Base-by-base conservation (phyloP, 2,797 vertebrate genomes). In the Sebastes glaucus region DNA sequence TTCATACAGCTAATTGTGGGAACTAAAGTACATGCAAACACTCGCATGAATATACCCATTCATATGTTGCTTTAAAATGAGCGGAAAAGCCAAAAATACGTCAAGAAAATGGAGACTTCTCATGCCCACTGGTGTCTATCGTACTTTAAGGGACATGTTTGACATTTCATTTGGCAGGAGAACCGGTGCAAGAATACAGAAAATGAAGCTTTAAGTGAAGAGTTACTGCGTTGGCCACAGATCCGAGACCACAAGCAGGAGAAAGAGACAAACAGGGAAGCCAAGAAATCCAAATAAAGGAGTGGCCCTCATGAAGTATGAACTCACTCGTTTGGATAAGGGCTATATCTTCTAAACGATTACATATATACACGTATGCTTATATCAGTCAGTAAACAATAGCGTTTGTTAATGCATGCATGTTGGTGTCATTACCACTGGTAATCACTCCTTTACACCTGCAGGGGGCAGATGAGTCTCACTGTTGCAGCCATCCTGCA, bases 391-490 rank as follows among this genome's bases (percentile, higher is more conserved):
- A 6, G 10, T 28, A 49, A 28, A 49, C 23, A 66, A 11, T 49
- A 25, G 8, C 3, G 14, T 46, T 23, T 18, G 18, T 23, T 35
- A 2, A 14, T 28, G 22, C 9, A 20, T 13, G n/a, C 6, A 16
- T 71, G 2, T 23, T 61, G 18, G 46, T 46, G 42, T 49, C 46
- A 4, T 25, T 0, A 2, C 7, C 13, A 25, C 28, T 11, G 2
- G 66, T 77, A 66, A 4, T 64, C 4, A 1, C 77, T 61, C 1
- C 11, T 8, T 42, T 65, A 0, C 13, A 7, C 87, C 92, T 83
- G 82, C 77, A 93, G 92, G 81, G 42, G 90, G 93, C 91, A 74
- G 62, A 65, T 55, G 16, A 53, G 62, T 2, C 6, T 63, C 81
- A 75, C 78, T 5, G 10, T 1, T 57, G 65, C 53, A 69, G 64